phyloP scores from a whole-genome alignment of 2,113 vertebrate species.

The Syrrhaptes paradoxus region DNA sequence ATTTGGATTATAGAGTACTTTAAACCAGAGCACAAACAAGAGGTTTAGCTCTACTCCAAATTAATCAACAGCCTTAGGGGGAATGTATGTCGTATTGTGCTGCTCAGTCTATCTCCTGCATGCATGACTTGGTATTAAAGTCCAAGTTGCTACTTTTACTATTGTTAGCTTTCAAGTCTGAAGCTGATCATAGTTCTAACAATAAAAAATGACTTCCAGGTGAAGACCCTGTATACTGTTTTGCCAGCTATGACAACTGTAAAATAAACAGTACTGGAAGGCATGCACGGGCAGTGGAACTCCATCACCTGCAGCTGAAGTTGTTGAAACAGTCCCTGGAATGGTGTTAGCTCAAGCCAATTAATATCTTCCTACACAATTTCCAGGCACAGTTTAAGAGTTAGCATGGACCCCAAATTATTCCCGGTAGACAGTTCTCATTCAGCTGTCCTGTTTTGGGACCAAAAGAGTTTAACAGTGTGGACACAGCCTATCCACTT shows the following conservation, averaged over 20 bases:
- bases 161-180: background rate
- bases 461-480: background rate
- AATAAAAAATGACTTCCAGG: background rate
- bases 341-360: background rate
- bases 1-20: background rate
- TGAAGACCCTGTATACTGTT: background rate
- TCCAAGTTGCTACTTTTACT: background rate
- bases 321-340: background rate
- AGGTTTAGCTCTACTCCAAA: background rate
- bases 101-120: background rate
- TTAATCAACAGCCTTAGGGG: background rate
- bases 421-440: background rate
- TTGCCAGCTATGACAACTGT: background rate
- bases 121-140: background rate
- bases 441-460: background rate
- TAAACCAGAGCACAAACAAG: background rate
- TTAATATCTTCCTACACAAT: background rate
- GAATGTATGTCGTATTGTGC: rapidly evolving
- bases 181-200: background rate
- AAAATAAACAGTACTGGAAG: background rate
- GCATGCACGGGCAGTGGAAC: background rate
- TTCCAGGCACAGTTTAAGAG: background rate
- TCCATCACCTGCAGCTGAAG: background rate
- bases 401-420: background rate
- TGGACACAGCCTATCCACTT: background rate